Evolutionary conservation across 2,113 vertebrate genomes (phyloP).

Genomic region (Sceloporus undulatus): DNA sequence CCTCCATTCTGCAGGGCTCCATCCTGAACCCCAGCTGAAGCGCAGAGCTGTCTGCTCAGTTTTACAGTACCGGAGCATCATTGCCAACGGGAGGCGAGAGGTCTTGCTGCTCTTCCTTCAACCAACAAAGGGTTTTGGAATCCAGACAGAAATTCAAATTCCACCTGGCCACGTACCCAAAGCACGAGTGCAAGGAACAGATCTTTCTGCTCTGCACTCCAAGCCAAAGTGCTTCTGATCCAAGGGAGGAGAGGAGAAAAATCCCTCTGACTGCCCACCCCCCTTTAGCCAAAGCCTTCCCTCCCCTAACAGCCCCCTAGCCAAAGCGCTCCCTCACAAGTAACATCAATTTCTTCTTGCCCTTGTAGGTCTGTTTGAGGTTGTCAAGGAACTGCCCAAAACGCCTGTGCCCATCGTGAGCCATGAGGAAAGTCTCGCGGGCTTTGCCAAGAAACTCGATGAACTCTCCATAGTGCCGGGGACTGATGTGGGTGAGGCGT

Average conservation of each 20-base stretch:
- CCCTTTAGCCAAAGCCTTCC: constrained; percentile 9
- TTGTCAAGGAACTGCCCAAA: constrained; percentile 76
- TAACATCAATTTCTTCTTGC: constrained; percentile 80
- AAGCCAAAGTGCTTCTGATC: constrained; percentile 30
- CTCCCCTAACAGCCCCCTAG: constrained; percentile 34
- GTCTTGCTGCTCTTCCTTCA: neutral
- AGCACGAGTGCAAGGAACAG: constrained; percentile 1
- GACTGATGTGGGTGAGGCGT: constrained; percentile 78
- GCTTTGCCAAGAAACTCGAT: constrained; percentile 78
- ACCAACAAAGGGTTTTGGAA: neutral
- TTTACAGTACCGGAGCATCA: neutral
- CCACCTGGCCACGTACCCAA: neutral
- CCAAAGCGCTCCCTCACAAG: constrained; percentile 78
- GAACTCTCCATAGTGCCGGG: constrained; percentile 77
- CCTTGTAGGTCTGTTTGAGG: constrained; percentile 79
- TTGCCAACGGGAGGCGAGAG: neutral
- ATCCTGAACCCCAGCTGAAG: neutral
- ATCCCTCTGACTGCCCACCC: neutral
- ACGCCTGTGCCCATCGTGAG: constrained; percentile 73
- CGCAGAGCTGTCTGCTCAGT: neutral
- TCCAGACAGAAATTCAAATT: neutral
- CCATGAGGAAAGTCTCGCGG: constrained; percentile 77
- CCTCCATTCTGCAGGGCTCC: neutral
- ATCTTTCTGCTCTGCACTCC: constrained; percentile 1
- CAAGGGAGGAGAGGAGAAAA: neutral